Evolutionary conservation across 2,797 vertebrate species (phyloP), one percentile per base, ranked within the genome.

Genomic region (Leucoraja ocellata): DNA sequence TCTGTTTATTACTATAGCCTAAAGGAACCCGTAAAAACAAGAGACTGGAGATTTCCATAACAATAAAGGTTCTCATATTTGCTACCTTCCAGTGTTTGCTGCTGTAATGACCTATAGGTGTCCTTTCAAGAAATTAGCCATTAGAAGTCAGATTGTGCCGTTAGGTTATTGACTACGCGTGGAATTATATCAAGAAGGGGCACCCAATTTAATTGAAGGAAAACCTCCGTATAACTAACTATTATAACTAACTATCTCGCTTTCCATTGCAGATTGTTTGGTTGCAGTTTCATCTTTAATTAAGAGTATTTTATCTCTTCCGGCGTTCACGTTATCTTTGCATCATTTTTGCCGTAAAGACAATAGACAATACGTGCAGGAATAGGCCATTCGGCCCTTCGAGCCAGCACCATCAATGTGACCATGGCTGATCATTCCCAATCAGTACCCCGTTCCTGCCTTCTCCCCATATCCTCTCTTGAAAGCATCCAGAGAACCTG

Each of bases 1-100:
- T 97, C 96, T 96, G 97, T 98, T 99, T 98, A 99, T 99, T 99
- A 98, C 98, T 99, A 99, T 99, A 95, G 98, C 98, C 98, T 95
- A 97, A 96, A 98, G 98, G 97, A 97, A 98, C 97, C 96, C 96
- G 96, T 95, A 96, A 97, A 94, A 95, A 96, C 96, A 97, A 97
- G 97, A 97, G 97, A 96, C 96, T 96, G 96, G 96, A 95, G 95
- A 97, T 97, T 96, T 97, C 96, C 97, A 97, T 97, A 97, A 97
- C 97, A 98, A 98, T 97, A 98, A 97, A 97, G 95, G 95, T 95
- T 95, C 95, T 94, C 94, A 95, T 95, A 92, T 92, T 76, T 92
- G 68, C 90, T 76, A 36, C 23, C 73, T 73, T 73, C 90, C 65
- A 73, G 8, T 91, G 90, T 74, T 88, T 91, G 90, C 90, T 28